These are phyloP conservation scores for Xenotilapia caudafasciata DNA, from an alignment of 2,113 vertebrate species.

Conservation along the genomic window DNA sequence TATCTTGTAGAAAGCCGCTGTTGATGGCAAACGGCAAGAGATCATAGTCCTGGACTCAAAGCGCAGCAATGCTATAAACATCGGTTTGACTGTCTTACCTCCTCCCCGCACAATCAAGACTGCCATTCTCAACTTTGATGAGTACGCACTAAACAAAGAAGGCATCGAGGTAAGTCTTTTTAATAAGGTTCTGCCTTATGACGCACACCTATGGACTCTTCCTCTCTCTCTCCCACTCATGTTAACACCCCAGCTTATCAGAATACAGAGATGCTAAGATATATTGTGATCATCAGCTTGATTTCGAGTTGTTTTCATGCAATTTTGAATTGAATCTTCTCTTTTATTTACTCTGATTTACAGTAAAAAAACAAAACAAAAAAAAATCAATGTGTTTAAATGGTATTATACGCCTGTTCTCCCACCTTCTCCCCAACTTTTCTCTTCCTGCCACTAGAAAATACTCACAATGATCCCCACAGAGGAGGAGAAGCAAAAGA, in stretches of 20 bases:
- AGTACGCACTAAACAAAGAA: slow-evolving; percentile 98
- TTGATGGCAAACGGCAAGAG: slow-evolving; percentile 94
- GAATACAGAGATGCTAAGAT: slow-evolving; percentile 19
- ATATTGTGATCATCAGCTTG: background rate
- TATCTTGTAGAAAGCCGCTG: slow-evolving; percentile 83
- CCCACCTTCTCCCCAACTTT: background rate
- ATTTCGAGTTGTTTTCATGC: background rate
- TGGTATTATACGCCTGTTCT: background rate
- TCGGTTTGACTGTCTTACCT: slow-evolving; percentile 93
- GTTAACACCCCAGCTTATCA: background rate
- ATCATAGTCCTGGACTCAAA: slow-evolving; percentile 96
- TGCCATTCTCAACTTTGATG: slow-evolving; percentile 97
- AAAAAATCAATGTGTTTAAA: background rate
- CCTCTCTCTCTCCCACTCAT: background rate
- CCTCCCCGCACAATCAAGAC: slow-evolving; percentile 97
- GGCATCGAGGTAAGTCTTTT: slow-evolving; percentile 87
- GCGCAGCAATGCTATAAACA: slow-evolving; percentile 96
- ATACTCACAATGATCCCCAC: slow-evolving; percentile 97
- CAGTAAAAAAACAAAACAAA: background rate
- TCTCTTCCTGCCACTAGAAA: slow-evolving; percentile 76
- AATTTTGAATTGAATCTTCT: slow-evolving; percentile 17
- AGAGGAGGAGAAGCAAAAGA: slow-evolving; percentile 96
- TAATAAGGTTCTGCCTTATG: background rate
- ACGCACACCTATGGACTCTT: background rate
- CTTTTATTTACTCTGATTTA: background rate